A percentile compares a stretch with the other conserved stretches of the same genome.
phyloP scores from a whole-genome alignment of 2,888 invertebrate genomes.

The Apantesis nais region DNA sequence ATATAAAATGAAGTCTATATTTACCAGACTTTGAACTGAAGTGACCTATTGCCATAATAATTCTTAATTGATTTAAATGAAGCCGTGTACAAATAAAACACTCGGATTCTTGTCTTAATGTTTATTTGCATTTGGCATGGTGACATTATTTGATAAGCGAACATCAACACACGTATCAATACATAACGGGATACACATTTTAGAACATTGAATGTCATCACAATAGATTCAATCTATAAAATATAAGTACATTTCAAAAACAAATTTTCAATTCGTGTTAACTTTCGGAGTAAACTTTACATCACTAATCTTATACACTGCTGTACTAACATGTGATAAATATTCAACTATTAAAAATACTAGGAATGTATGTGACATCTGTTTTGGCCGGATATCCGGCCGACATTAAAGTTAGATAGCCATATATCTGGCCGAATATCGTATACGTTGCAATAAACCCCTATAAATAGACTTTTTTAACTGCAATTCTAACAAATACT shows the following conservation, averaged over 20 bases:
- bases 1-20: background rate
- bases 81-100: slow-evolving; percentile 52
- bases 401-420: background rate
- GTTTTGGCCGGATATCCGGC: background rate
- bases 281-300: background rate
- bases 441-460: background rate
- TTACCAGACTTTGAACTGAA: background rate
- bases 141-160: slow-evolving; percentile 21
- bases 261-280: background rate
- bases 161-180: background rate
- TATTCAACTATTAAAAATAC: slow-evolving; percentile 1
- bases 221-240: background rate
- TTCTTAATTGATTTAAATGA: slow-evolving; percentile 1
- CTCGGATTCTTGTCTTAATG: slow-evolving; percentile 37
- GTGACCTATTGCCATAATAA: slow-evolving; percentile 12
- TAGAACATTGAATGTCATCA: background rate
- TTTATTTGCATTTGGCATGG: slow-evolving; percentile 55
- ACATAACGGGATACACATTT: slow-evolving; percentile 4
- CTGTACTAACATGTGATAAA: background rate
- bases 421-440: background rate
- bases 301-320: background rate
- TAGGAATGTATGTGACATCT: background rate
- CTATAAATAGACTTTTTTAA: background rate
- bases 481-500: background rate
- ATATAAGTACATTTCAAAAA: background rate